Evolutionary conservation across 2,888 invertebrate species (phyloP), one percentile per base, ranked within the genome.

Genomic region (Drosophila pseudotakahashii): DNA sequence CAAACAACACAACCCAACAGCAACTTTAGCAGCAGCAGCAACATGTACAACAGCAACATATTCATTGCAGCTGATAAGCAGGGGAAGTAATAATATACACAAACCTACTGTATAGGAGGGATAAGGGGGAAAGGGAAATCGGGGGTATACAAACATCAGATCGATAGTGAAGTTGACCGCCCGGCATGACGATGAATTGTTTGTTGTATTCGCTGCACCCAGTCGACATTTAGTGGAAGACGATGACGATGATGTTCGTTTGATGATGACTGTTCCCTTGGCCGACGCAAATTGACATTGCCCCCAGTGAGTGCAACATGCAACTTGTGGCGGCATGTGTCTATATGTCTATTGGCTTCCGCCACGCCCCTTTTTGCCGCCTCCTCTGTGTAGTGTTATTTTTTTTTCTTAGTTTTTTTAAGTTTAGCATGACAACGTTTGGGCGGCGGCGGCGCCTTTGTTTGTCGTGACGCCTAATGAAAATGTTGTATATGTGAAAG

Each of bases 401-500:
- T 73, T 59, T 57, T 73, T 62, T 76, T 26, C 4, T 23, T 23
- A 4, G 4, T 23, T 26, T 74, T 59, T 48, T 55, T 58, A 63
- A 63, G 63, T 83, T 60, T 74, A 71, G 75, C 78, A 77, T 75
- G 79, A 76, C 82, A 87, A 79, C 70, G 53, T 50, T 68, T 63
- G 42, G 67, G 77, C 88, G 67, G 77, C 88, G 67, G 77, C 88
- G 89, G 85, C 82, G 77, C 87, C 89, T 84, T 84, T 84, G 84
- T 89, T 84, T 81, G 75, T 79, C 79, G 76, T 69, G 75, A 74
- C 60, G 71, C 53, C 37, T 19, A 64, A 68, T 37, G 55, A 26
- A 45, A 63, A 30, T 53, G 54, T 54, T 61, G 66, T 19, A 48
- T 45, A 58, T 41, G 48, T 61, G 59, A 59, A 66, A 79, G 75